A percentile compares a stretch with the other conserved stretches of the same genome.
These are phyloP conservation scores for Siniperca obscura DNA, from an alignment of 2,797 vertebrate genomes.

Conservation along the genomic window DNA sequence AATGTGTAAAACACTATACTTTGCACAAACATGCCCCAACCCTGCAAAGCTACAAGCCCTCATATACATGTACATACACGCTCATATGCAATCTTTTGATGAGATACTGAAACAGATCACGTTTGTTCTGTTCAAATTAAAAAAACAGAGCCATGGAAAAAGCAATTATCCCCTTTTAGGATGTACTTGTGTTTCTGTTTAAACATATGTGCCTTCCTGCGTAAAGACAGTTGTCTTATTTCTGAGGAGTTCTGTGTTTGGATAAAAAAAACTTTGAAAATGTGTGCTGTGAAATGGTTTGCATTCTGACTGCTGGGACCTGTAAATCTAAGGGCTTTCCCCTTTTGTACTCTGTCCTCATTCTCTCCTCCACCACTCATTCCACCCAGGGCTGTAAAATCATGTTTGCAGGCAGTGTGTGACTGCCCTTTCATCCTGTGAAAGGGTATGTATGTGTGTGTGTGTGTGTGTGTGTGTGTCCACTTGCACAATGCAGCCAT, in stretches of 20 bases:
- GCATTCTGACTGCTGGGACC: constrained; percentile 73
- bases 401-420: constrained; percentile 83
- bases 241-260: constrained; percentile 21
- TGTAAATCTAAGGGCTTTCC: constrained; percentile 78
- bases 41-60: constrained; percentile 46
- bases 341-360: constrained; percentile 82
- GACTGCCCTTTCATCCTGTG: constrained; percentile 85
- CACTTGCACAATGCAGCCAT: constrained; percentile 81
- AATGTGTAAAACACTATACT: constrained; percentile 21
- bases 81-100: constrained; percentile 68
- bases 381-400: constrained; percentile 86
- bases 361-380: constrained; percentile 83
- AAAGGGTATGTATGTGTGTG: constrained; percentile 73
- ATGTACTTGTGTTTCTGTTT: constrained; percentile 36
- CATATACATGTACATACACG: constrained; percentile 59
- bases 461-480: constrained; percentile 63
- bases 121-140: constrained; percentile 68
- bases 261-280: constrained; percentile 27
- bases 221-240: constrained; percentile 37
- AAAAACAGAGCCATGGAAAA: constrained; percentile 61
- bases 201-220: too few relatives aligned
- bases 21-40: constrained; percentile 35
- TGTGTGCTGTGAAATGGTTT: constrained; percentile 65
- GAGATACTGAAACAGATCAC: constrained; percentile 74
- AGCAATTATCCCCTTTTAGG: constrained; percentile 60